Conservation (phyloP, 2,113 vertebrate species). For the Sinocyclocheilus maitianheensis region DNA sequence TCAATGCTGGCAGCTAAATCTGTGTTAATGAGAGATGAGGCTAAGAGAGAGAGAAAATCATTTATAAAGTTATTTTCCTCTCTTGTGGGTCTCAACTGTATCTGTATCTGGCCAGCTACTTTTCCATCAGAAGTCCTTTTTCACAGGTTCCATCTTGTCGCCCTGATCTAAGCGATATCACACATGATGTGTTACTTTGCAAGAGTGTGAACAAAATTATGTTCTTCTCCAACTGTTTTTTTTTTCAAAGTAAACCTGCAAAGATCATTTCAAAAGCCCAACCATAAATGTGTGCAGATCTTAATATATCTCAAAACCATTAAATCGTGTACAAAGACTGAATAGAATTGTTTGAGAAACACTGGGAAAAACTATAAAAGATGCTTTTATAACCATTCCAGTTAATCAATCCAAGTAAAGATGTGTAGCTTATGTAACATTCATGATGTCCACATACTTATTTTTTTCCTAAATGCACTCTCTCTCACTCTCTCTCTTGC, state of each 20-base stretch:
- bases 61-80: conserved; percentile 55
- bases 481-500: not conserved
- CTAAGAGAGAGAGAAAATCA: conserved; percentile 47
- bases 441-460: no score
- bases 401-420: not conserved
- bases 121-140: conserved; percentile 49
- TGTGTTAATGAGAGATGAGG: conserved; percentile 68
- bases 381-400: not conserved
- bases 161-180: conserved; percentile 31
- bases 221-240: conserved; percentile 26
- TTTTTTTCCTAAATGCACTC: no score
- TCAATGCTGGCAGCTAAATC: conserved; percentile 60
- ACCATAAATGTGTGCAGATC: not conserved
- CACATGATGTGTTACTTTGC: conserved; percentile 38
- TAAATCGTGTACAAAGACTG: not conserved
- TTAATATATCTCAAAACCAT: conserved; percentile 5
- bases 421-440: not conserved
- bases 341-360: not conserved
- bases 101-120: conserved; percentile 44
- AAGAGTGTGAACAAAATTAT: conserved; percentile 38
- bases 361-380: not conserved
- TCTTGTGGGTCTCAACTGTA: conserved; percentile 48
- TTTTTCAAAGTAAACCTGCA: conserved; percentile 23
- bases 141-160: conserved; percentile 44
- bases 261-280: conserved; percentile 7